A percentile compares a stretch with the other conserved stretches of the same genome.
Conservation (phyloP, 2,888 invertebrate genomes). For the Rhimphoctona megacephalus region DNA sequence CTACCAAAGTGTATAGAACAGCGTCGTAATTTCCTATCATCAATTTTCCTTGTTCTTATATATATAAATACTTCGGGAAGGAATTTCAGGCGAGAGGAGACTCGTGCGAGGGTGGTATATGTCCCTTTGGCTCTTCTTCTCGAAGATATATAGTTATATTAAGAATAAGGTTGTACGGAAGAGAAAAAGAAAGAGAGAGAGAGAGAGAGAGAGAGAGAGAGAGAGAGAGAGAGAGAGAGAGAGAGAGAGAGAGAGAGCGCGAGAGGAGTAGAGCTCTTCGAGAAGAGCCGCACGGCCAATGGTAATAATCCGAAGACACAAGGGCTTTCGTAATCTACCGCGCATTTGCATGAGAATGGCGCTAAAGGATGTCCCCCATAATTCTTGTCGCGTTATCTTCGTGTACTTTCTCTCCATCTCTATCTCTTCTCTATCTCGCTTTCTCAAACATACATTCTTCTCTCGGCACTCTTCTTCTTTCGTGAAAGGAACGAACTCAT, state of each 20-base stretch:
- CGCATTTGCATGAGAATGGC: slow-evolving; percentile 82
- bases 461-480: slow-evolving; percentile 30
- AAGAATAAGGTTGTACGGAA: slow-evolving; percentile 14
- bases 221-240: slow-evolving; percentile 24
- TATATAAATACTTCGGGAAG: slow-evolving; percentile 66
- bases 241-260: slow-evolving; percentile 32
- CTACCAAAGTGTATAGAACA: slow-evolving; percentile 28
- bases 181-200: slow-evolving; percentile 33
- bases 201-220: slow-evolving; percentile 28
- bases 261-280: slow-evolving; percentile 53
- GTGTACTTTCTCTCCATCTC: slow-evolving; percentile 66
- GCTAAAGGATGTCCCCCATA: slow-evolving; percentile 81
- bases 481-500: slow-evolving; percentile 72
- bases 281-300: slow-evolving; percentile 77
- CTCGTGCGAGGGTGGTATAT: slow-evolving; percentile 60
- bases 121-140: slow-evolving; percentile 53
- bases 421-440: slow-evolving; percentile 29
- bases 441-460: slow-evolving; percentile 14
- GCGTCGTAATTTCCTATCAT: slow-evolving; percentile 69
- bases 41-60: slow-evolving; percentile 70
- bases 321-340: slow-evolving; percentile 80
- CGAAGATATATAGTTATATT: slow-evolving; percentile 42
- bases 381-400: slow-evolving; percentile 80
- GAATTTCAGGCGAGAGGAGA: slow-evolving; percentile 64
- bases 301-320: slow-evolving; percentile 80